Conservation (phyloP, 2,888 invertebrate species). For the Meiosimyza decipiens region DNA sequence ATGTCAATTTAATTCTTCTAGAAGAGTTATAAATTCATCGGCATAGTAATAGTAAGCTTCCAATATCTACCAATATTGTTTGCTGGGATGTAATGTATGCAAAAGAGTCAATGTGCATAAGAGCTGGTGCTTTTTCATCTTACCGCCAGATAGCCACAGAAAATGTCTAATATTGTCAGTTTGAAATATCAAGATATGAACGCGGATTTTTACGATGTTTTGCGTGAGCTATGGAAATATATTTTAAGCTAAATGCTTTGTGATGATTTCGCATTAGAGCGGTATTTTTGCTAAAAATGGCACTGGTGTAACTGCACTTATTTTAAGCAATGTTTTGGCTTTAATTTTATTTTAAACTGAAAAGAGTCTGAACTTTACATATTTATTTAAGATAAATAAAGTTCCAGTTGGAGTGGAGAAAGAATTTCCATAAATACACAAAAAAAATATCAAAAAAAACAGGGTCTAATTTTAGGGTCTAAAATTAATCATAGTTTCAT, state of each 20-base stretch:
- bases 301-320: conserved; percentile 6
- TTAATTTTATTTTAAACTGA: not conserved
- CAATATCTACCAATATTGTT: too few species aligned
- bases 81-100: too few species aligned
- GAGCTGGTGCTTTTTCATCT: conserved; percentile 11
- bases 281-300: not conserved
- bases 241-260: conserved; percentile 1
- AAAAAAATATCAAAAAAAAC: too few species aligned
- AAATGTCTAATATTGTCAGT: conserved; percentile 27
- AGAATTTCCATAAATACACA: too few species aligned
- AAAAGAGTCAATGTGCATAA: too few species aligned
- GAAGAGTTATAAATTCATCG: too few species aligned
- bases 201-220: not conserved
- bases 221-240: conserved; percentile 11
- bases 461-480: too few species aligned
- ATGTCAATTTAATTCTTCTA: too few species aligned
- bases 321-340: not conserved
- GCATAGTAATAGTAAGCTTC: too few species aligned
- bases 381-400: too few species aligned
- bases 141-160: conserved; percentile 15
- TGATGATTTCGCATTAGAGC: not conserved
- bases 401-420: too few species aligned
- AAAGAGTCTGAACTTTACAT: not conserved
- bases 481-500: too few species aligned
- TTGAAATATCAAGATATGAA: conserved; percentile 31